Evolutionary conservation across 1,140 invertebrate genomes (phyloP).

Genomic region (Procambarus clarkii): DNA sequence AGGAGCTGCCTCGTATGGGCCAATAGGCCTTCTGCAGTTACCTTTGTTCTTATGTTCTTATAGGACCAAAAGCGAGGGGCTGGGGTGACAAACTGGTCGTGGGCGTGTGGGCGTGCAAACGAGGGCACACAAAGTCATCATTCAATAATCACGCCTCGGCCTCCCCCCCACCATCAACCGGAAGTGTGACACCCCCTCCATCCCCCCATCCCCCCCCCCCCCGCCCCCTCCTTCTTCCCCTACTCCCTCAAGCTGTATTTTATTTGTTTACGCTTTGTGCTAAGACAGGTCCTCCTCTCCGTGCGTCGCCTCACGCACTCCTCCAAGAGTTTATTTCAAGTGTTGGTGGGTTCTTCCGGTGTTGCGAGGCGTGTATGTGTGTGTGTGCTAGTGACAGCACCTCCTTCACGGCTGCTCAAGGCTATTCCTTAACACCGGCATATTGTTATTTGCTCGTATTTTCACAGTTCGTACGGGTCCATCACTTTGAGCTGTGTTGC

Average conservation of each 20-base stretch:
- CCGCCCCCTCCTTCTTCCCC: constrained; percentile 10
- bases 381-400: background rate
- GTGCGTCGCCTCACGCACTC: background rate
- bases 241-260: constrained; percentile 40
- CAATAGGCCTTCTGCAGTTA: too few relatives aligned
- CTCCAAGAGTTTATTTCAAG: background rate
- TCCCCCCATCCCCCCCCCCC: background rate
- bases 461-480: constrained; percentile 55
- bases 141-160: background rate
- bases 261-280: constrained; percentile 52
- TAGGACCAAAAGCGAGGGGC: too few relatives aligned
- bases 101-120: too few relatives aligned
- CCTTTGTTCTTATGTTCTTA: too few relatives aligned
- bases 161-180: background rate
- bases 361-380: background rate
- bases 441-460: constrained; percentile 29
- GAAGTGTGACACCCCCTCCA: constrained; percentile 13
- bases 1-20: too few relatives aligned
- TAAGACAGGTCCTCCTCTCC: constrained; percentile 20
- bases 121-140: too few relatives aligned
- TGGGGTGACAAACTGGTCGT: too few relatives aligned
- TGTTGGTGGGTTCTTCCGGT: background rate
- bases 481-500: constrained; percentile 63
- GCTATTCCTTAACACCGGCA: background rate
- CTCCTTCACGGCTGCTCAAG: background rate